phyloP scores from a whole-genome alignment of 2,797 vertebrate genomes.

The Macropus fuliginosus region DNA sequence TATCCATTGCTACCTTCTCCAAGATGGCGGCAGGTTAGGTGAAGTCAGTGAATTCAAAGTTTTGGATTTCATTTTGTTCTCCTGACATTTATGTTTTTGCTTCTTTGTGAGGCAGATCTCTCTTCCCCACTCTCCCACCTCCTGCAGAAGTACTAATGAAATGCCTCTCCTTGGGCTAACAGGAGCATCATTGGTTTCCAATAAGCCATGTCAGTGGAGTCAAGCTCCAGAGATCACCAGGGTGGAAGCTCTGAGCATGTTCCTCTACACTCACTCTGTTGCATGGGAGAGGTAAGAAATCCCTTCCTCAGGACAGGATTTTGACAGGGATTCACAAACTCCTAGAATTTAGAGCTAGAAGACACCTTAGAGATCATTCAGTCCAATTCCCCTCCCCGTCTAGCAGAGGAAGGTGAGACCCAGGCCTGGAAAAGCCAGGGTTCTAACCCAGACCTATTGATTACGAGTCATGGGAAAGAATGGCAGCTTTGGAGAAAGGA shows the following conservation, averaged over 20 bases:
- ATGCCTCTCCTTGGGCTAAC: background rate
- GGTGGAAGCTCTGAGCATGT: background rate
- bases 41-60: background rate
- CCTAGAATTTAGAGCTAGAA: constrained; percentile 3
- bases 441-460: background rate
- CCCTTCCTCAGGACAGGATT: background rate
- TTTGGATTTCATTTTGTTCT: background rate
- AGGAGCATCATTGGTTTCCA: background rate
- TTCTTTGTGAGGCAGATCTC: background rate
- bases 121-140: background rate
- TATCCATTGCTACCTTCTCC: background rate
- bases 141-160: background rate
- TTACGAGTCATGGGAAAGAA: background rate
- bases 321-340: background rate
- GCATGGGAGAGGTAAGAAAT: background rate
- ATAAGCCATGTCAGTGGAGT: background rate
- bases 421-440: background rate
- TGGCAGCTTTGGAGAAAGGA: background rate
- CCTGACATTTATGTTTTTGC: background rate
- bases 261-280: background rate
- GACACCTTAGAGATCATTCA: background rate
- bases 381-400: background rate
- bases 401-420: background rate
- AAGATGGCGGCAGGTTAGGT: background rate
- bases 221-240: background rate